phyloP scores from a whole-genome alignment of 1,140 invertebrate genomes.

The Pygmarrhopalites habei region DNA sequence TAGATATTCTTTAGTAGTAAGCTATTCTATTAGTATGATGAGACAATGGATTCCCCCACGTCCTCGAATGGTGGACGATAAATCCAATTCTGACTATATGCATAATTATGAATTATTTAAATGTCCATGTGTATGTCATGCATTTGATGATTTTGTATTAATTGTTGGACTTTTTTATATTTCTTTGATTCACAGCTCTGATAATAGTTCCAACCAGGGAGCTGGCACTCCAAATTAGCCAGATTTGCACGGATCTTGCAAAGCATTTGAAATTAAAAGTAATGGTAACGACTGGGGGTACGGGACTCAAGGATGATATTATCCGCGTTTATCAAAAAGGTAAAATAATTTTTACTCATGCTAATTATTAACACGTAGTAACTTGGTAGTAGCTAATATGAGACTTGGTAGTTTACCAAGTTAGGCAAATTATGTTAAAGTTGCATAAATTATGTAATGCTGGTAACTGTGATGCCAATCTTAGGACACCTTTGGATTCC shows the following conservation, averaged over 20 bases:
- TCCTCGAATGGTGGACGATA: conserved; percentile 18
- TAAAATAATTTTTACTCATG: conserved; percentile 43
- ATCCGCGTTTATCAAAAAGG: conserved; percentile 98
- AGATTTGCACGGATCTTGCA: conserved; percentile 97
- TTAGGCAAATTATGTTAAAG: background rate
- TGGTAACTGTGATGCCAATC: background rate
- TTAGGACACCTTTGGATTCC: conserved; percentile 7
- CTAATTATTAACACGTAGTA: background rate
- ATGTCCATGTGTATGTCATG: background rate
- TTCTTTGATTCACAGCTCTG: conserved; percentile 58
- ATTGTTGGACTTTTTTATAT: conserved; percentile 11
- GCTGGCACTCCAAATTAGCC: conserved; percentile 96
- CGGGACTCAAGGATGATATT: conserved; percentile 97
- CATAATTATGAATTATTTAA: background rate
- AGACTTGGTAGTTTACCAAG: background rate
- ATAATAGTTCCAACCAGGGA: conserved; percentile 98
- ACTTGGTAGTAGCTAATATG: background rate
- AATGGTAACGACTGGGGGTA: conserved; percentile 98
- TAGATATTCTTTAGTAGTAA: too few species aligned
- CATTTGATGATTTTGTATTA: background rate
- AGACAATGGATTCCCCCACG: conserved; percentile 23
- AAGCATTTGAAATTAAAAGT: conserved; percentile 93
- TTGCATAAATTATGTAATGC: background rate
- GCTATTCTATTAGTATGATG: conserved; percentile 18
- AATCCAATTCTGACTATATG: conserved; percentile 7